Conservation (phyloP, 2,888 invertebrate genomes). For the Bugulina stolonifera region DNA sequence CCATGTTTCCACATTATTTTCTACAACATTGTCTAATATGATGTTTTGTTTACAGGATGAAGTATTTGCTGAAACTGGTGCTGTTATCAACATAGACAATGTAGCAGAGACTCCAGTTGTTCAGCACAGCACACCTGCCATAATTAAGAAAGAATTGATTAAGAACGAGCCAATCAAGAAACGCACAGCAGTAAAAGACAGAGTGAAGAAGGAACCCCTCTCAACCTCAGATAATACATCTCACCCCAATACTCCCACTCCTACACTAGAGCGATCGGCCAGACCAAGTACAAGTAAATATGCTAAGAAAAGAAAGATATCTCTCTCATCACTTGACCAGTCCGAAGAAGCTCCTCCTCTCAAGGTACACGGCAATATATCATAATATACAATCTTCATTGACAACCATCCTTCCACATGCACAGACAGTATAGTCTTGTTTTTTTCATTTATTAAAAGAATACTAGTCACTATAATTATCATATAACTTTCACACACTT, state of each 20-base stretch:
- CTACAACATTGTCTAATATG: too few species aligned
- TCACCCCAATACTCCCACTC: conserved; percentile 1
- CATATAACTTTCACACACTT: too few species aligned
- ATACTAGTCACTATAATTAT: too few species aligned
- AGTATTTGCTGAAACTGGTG: background rate
- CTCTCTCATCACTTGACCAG: background rate
- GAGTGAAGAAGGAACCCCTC: background rate
- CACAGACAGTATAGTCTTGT: too few species aligned
- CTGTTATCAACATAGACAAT: conserved; percentile 8
- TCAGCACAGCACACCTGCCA: background rate
- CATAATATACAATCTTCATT: too few species aligned
- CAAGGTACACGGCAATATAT: too few species aligned
- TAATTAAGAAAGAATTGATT: too few species aligned
- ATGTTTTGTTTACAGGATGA: conserved; percentile 20
- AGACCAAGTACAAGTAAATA: conserved; percentile 14
- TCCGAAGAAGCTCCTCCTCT: background rate
- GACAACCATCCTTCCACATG: too few species aligned
- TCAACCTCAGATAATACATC: background rate
- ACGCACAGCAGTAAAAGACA: background rate
- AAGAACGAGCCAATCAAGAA: background rate
- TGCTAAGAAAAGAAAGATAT: conserved; percentile 14
- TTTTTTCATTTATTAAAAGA: too few species aligned
- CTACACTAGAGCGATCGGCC: background rate
- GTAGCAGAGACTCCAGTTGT: background rate
- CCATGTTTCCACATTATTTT: too few species aligned